Base-by-base conservation (phyloP, 2,888 invertebrate species). In the Pandemis heparana region DNA sequence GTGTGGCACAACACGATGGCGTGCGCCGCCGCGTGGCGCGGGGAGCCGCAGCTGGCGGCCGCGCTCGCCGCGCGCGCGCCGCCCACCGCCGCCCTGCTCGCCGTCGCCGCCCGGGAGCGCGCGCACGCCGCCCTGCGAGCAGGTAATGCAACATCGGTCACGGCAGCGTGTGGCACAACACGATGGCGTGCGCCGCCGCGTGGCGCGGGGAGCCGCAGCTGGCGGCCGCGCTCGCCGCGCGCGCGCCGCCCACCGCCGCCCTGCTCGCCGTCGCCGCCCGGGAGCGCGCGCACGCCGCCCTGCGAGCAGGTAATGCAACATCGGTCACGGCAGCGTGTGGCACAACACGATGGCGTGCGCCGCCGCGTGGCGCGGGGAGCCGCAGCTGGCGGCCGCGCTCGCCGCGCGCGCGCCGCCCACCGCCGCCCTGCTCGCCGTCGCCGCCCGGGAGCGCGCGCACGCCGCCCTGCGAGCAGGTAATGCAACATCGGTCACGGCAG, bases 281-380 rank as follows among this genome's bases (percentile, higher is more conserved):
- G 71, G 78, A 18, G 46, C 69, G 61, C 32, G 69, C 66, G 9
- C 9, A 23, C 46, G n/a, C n/a, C n/a, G n/a, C n/a, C n/a, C n/a
- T n/a, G n/a, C n/a, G n/a, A n/a, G n/a, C n/a, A n/a, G n/a, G n/a
- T n/a, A n/a, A n/a, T 88, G 87, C 82, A 86, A 79, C 76, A 85
- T 88, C 79, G 88, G 89, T 75, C 81, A 81, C 76, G 79, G 83
- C 75, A 81, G 83, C 76, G 90, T 87, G 84, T 89, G 91, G 90
- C 87, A 89, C 75, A n/a, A 62, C 32, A 48, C 62, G 16, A 72
- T 71, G 79, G 84, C 83, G 76, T 66, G 80, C 77, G 78, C 63
- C 82, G 87, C 88, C 76, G 89, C 91, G 79, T 91, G 91, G 92
- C 90, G 92, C 79, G 92, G 91, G 43, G 85, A 87, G 80, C 81